These are phyloP conservation scores for Fregetta grallaria DNA, from an alignment of 2,113 vertebrate genomes.

Conservation along the genomic window DNA sequence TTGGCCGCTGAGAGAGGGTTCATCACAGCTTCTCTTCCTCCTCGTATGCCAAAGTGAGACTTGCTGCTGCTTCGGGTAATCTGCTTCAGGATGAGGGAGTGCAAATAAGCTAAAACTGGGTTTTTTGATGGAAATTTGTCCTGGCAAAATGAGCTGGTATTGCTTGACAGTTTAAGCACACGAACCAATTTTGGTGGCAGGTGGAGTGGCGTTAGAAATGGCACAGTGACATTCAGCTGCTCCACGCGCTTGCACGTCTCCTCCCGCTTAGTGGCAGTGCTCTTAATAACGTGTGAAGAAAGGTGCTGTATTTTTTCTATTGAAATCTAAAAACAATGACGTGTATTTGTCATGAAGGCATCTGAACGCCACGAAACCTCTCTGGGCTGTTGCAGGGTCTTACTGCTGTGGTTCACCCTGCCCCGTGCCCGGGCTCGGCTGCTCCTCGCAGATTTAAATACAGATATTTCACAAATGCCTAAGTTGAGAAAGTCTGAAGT, in stretches of 20 bases:
- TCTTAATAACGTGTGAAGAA: neutral
- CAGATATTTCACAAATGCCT: neutral
- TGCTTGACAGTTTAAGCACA: neutral
- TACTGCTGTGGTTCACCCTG: neutral
- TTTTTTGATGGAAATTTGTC: neutral
- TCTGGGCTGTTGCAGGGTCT: neutral
- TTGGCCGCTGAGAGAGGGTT: rapidly evolving
- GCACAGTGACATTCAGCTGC: neutral
- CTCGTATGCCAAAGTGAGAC: rapidly evolving
- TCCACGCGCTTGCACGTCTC: rapidly evolving
- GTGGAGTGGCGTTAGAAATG: neutral
- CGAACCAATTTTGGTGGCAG: neutral
- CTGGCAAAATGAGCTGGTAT: neutral
- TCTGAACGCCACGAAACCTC: neutral
- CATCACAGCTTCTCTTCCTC: neutral
- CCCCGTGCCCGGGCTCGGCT: neutral
- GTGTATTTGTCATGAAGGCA: neutral
- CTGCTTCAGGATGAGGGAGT: neutral
- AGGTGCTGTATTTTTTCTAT: neutral
- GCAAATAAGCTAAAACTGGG: rapidly evolving
- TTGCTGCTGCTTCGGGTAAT: neutral
- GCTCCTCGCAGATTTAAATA: neutral
- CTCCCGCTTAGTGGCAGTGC: neutral
- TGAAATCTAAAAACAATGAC: too few species aligned
- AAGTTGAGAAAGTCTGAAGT: neutral